Base-by-base conservation (phyloP, 2,797 vertebrate genomes). In the Malurus splendens region DNA sequence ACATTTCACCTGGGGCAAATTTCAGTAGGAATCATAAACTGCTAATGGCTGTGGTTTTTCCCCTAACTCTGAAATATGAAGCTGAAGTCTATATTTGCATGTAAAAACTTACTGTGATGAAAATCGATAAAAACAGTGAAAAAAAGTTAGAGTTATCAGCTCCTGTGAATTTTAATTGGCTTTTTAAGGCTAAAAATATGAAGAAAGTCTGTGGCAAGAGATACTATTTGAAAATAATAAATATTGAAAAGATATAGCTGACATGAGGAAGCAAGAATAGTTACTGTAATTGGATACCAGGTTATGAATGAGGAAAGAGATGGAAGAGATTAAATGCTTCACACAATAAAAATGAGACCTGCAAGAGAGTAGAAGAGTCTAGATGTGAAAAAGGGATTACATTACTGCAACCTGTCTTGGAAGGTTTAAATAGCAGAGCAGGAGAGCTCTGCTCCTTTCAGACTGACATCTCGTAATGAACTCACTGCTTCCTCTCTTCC, bases 101-200 rank as follows among this genome's bases (percentile, higher is more conserved):
- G 82, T 79, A 67, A 82, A 94, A 95, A 80, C 81, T 83, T 73
- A 52, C 75, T 81, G 65, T 70, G 84, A 91, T 90, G 90, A 84
- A 90, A 91, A 95, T 72, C 10, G 4, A 56, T 87, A 70, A 90
- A 90, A 94, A 30, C 45, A 86, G 55, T 41, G 76, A 42, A 89
- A 42, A 89, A 91, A 79, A 92, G 10, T 83, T 65, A 32, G 47
- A 70, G 68, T 82, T 93, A 87, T 83, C 65, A 90, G 41, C 50
- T 77, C 57, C 64, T 85, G 36, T 87, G 89, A 93, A 94, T 95
- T 95, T 91, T 90, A 93, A 94, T 94, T 92, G 75, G 52, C 77
- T 93, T 93, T 91, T 93, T 87, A 90, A 80, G 52, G 60, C 76
- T 84, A 78, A 82, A 88, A 93, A 93, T 90, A 73, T 78, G 64